Percentiles rank a stretch among this genome's conserved stretches.
phyloP scores from a whole-genome alignment of 2,797 vertebrate genomes.

The Cichlasoma orientale region DNA sequence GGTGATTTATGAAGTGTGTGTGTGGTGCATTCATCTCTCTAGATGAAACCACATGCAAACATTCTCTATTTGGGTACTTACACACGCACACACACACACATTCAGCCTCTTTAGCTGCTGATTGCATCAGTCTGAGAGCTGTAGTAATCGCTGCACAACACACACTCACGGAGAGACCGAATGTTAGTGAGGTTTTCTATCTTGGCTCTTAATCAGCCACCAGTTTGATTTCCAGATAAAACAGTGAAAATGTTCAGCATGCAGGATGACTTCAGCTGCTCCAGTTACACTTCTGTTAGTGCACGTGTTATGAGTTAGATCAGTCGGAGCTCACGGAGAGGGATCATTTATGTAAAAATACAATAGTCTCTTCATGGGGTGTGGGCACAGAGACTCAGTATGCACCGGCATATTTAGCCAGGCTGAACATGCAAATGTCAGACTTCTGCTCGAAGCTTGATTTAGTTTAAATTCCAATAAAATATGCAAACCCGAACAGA shows the following conservation, averaged over 20 bases:
- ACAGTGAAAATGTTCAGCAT: conserved; percentile 3
- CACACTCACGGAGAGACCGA: conserved; percentile 10
- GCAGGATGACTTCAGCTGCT: conserved; percentile 25
- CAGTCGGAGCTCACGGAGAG: neutral
- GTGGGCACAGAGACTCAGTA: neutral
- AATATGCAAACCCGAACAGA: neutral
- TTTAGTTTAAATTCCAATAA: neutral
- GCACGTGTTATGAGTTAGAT: conserved; percentile 21
- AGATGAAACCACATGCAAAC: conserved; percentile 51
- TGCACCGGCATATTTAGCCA: neutral
- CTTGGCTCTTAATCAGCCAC: conserved; percentile 56
- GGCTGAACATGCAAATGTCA: neutral
- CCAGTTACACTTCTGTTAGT: neutral
- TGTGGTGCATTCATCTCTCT: conserved; percentile 31
- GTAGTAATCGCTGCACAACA: conserved; percentile 48
- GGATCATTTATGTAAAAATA: neutral
- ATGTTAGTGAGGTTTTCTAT: conserved; percentile 43
- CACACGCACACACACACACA: conserved; percentile 9
- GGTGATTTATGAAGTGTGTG: conserved; percentile 50
- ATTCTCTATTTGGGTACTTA: conserved; percentile 22
- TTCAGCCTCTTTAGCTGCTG: conserved; percentile 56
- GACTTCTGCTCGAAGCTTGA: neutral
- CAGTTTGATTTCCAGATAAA: conserved; percentile 57
- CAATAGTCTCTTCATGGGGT: neutral
- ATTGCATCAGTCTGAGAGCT: conserved; percentile 69